These are phyloP conservation scores for Galaxias olidus DNA, from an alignment of 2,797 vertebrate species.

Conservation along the genomic window DNA sequence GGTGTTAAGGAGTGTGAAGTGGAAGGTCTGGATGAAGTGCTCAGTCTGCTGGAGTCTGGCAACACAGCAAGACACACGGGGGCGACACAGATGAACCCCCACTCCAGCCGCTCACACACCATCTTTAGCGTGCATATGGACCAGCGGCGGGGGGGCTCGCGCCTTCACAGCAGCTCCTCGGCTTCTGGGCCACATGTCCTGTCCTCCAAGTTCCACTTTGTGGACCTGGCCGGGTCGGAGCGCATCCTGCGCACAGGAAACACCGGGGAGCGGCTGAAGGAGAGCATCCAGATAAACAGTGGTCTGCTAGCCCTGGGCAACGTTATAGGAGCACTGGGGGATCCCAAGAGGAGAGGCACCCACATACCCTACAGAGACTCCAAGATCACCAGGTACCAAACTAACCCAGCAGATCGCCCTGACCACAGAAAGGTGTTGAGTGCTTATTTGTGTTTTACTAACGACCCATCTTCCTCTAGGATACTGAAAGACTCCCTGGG, in stretches of 20 bases:
- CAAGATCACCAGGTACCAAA: conserved; percentile 92
- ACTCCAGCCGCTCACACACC: conserved; percentile 95
- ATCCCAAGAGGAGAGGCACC: conserved; percentile 88
- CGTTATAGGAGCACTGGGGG: conserved; percentile 93
- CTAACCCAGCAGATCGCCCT: background rate
- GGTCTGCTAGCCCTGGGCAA: conserved; percentile 94
- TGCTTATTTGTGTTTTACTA: background rate
- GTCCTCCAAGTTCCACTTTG: conserved; percentile 95
- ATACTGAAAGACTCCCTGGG: conserved; percentile 97
- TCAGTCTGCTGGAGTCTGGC: conserved; percentile 94
- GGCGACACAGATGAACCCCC: conserved; percentile 89
- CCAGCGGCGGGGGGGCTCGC: conserved; percentile 83
- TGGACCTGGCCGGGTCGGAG: conserved; percentile 95
- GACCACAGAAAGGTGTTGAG: background rate
- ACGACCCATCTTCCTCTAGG: conserved; percentile 61
- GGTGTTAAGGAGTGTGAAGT: conserved; percentile 95
- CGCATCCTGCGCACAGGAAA: conserved; percentile 91
- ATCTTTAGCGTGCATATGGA: conserved; percentile 94
- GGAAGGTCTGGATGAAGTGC: conserved; percentile 93
- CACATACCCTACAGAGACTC: conserved; percentile 97
- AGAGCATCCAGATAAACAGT: conserved; percentile 97
- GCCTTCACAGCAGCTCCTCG: conserved; percentile 57
- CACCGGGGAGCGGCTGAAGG: conserved; percentile 91
- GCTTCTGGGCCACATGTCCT: conserved; percentile 77
- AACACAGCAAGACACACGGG: conserved; percentile 94